Base-by-base conservation (phyloP, 2,888 invertebrate species). In the Leptopilina syphax region DNA sequence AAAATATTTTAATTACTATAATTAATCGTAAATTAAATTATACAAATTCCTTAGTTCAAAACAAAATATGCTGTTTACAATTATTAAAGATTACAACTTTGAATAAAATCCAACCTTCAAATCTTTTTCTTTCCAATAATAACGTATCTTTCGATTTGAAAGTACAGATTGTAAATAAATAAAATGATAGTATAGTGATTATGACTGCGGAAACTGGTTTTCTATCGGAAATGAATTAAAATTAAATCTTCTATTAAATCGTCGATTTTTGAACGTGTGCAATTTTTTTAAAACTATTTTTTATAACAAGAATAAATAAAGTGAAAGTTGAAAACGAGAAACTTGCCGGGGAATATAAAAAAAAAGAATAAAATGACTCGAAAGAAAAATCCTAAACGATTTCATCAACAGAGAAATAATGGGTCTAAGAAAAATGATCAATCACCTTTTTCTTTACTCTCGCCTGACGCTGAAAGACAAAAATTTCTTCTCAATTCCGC, bases 371-470 rank as follows among this genome's bases (percentile, higher is more conserved):
- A 65, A 67, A 86, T 84, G 86, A 73, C 65, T 13, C 83, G 79
- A n/a, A 82, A 82, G 0, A 86, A 81, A 34, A 12, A 70, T 66
- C 68, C 81, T 44, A 83, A 81, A 70, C 79, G 80, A 76, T 60
- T 82, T n/a, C 79, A 81, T 7, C 10, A 27, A 3, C 65, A 65
- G 13, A 41, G 41, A n/a, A 8, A 67, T 34, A 65, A 65, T 24
- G 18, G 34, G 13, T 13, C 27, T 10, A 34, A 34, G 10, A 12
- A 13, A 18, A 80, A 24, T 65, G 81, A 84, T 12, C 79, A 70
- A 60, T 78, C 77, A n/a, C 41, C 65, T 41, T 79, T 78, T 60
- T 65, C 60, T 47, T 10, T 76, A 50, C 68, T 82, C 47, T 77
- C 18, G 27, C 68, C 76, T 13, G 65, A 77, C 9, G 54, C 54